Evolutionary conservation across 2,888 invertebrate species (phyloP), one percentile per base, ranked within the genome.

Genomic region (Punctoribates punctum): DNA sequence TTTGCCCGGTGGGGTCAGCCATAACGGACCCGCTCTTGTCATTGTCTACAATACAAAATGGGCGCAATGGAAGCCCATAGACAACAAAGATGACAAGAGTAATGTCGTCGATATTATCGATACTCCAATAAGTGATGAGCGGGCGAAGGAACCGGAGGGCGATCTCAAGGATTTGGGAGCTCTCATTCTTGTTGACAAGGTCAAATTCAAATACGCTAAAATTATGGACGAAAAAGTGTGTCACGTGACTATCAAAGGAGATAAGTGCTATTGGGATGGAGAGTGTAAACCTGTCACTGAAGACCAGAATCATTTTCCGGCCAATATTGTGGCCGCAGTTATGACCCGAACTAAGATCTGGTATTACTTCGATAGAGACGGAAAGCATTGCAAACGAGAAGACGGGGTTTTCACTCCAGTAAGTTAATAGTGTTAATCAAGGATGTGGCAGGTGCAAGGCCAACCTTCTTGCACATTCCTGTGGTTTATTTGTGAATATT

Each of bases 311-410:
- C 42, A 70, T 20, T 70, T 42, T 46, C 70, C 70, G 20, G 42
- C 70, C 0, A 23, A 46, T 70, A 70, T 70, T 46, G 42, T 70
- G 42, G 42, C 70, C 46, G 70, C 46, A 23, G 42, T 70, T 34
- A 42, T 11, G 25, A 42, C n/a, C 20, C 20, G 20, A 23, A 42
- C 42, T 23, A 70, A 70, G 20, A 23, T 42, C 23, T 70, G 70
- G 70, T 70, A 9, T 20, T 70, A 20, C 23, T 42, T 70, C 34
- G 25, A 70, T 34, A 38, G 20, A 15, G n/a, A 34, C 1, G 70
- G 70, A 46, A 42, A 42, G 20, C 48, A 72, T 72, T 72, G 72
- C 17, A 72, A 72, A 72, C 11, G n/a, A n/a, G n/a, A 48, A 42
- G 6, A 6, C 8, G 23, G 23, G 1, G 46, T 23, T 38, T 20